Evolutionary conservation across 2,113 vertebrate species (phyloP), one percentile per base, ranked within the genome.

Genomic region (Euleptes europaea): DNA sequence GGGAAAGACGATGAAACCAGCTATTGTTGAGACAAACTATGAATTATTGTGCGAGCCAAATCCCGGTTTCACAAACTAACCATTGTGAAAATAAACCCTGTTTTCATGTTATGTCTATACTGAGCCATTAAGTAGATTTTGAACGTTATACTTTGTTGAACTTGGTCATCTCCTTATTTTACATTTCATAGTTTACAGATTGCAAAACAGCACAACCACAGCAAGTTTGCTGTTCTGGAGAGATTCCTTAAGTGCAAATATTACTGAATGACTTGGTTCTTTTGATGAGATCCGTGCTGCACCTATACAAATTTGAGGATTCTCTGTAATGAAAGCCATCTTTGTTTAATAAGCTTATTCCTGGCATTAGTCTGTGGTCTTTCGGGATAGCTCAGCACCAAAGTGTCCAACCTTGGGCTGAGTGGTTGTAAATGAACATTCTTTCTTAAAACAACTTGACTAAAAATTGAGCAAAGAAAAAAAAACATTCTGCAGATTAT

Each of bases 321-420:
- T 67, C 19, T 84, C 67, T 65, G 40, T 33, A 78, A 67, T 92
- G 84, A 94, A 94, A 93, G 66, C 57, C 88, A 54, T 3, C 54
- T 93, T 91, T 95, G 83, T 94, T 49, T 88, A 76, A 78, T 67
- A 1, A 65, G n/a, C 3, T 76, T 84, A 80, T 82, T 89, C 14
- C 73, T 78, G 21, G 67, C 31, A 3, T 87, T 91, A 90, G 23
- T 57, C 74, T 89, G n/a, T 90, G 73, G 14, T 83, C 44, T 87
- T 72, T 77, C 73, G 78, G 76, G 35, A 44, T 73, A 82, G 44
- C 65, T 87, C 49, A 13, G 75, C 79, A 76, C 21, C 65, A 51
- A 63, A 76, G n/a, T 57, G 51, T n/a, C 60, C 38, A 71, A 82
- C 91, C 81, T 85, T 84, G n/a, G 21, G 11, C 10, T 83, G 51